Percentiles rank a stretch among this genome's conserved stretches.
Conservation (phyloP, 1,140 invertebrate genomes). For the Brachionus sp. region DNA sequence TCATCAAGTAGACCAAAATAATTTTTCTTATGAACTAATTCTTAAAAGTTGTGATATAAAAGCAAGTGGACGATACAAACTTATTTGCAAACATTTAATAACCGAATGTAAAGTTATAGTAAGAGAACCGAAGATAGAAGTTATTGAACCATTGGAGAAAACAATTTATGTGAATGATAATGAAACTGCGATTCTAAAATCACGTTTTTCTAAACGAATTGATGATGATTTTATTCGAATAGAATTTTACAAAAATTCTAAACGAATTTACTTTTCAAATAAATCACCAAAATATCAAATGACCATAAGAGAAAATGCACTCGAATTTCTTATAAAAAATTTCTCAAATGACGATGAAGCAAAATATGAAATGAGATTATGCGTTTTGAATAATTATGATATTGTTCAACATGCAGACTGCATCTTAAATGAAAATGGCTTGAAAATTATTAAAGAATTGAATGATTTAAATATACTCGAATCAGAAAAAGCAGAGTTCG, state of each 20-base stretch:
- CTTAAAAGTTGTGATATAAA: neutral
- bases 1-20: neutral
- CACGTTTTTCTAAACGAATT: neutral
- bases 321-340: conserved; percentile 16
- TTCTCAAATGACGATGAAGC: neutral
- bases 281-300: conserved; percentile 30
- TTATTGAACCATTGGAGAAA: neutral
- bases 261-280: conserved; percentile 22
- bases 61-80: neutral
- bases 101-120: conserved; percentile 6
- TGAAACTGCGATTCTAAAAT: neutral
- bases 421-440: neutral
- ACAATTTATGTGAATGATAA: neutral
- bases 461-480: neutral
- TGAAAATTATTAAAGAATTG: neutral
- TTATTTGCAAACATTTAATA: neutral
- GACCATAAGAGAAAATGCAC: neutral
- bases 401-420: neutral
- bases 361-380: conserved; percentile 17
- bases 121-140: neutral
- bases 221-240: neutral
- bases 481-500: neutral
- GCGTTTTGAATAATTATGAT: neutral
- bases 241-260: neutral
- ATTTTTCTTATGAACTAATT: neutral